phyloP scores from a whole-genome alignment of 2,113 vertebrate genomes.

The Cathartes aura region DNA sequence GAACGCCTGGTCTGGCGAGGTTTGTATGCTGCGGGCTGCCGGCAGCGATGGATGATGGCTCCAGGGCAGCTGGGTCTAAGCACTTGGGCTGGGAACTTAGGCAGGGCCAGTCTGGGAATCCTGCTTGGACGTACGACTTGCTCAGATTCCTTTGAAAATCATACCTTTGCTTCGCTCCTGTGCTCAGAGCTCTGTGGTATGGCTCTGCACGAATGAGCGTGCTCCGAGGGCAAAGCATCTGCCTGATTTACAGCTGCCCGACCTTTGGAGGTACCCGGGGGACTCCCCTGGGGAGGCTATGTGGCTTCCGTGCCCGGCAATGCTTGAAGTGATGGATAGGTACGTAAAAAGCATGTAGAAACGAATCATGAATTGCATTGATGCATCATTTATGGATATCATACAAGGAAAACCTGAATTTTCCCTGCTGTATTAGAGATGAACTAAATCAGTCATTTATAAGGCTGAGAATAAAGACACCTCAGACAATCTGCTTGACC shows the following conservation, averaged over 20 bases:
- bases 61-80: accelerated
- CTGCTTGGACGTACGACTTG: too few relatives aligned
- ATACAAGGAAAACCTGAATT: neutral
- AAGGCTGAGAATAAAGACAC: neutral
- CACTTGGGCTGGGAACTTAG: neutral
- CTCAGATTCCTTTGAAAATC: neutral
- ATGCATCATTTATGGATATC: neutral
- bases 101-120: neutral
- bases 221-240: neutral
- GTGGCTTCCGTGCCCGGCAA: accelerated
- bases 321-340: neutral
- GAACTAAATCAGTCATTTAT: neutral
- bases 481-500: neutral
- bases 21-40: neutral
- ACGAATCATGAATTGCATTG: neutral
- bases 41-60: neutral
- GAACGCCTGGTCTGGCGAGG: neutral
- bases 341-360: neutral
- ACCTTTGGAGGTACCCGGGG: neutral
- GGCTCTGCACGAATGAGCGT: accelerated
- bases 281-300: neutral
- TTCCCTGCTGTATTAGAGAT: neutral
- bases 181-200: neutral
- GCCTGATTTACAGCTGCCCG: neutral
- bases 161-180: accelerated